Evolutionary conservation across 2,113 vertebrate genomes (phyloP), one percentile per base, ranked within the genome.

Genomic region (Peucedramus taeniatus): DNA sequence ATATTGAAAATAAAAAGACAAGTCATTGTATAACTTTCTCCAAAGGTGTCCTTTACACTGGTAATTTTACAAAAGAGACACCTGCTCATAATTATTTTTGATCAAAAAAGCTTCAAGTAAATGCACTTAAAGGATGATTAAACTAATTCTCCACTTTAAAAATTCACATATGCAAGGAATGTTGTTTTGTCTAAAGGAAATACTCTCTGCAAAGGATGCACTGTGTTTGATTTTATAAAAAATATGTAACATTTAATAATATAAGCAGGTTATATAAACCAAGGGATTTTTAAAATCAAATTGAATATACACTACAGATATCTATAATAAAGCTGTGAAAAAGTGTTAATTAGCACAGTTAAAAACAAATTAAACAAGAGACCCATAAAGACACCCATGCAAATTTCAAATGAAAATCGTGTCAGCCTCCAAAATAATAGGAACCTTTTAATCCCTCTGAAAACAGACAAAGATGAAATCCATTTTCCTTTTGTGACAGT

Each of bases 401-500:
- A 83, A 89, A 95, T 89, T 84, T 87, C 51, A 86, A 68, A 59
- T 11, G 26, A 94, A 94, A 89, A 94, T 90, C 27, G 10, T 7
- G 27, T 33, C 87, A 90, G 35, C 35, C 40, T 85, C 56, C 50
- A 60, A 86, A 95, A 68, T 68, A 81, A 82, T 42, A 56, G 35
- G 31, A 57, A 82, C 6, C 3, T 79, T 89, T 85, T 66, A 93
- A 87, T 92, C 66, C 66, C 33, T 77, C 54, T 71, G 56, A 85
- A 92, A 91, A 81, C 18, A 35, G 83, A 88, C 56, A 57, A 90
- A 93, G 80, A 83, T 26, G 49, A 94, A 94, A 94, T 89, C 83
- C 49, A 61, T 96, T 95, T 96, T 87, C 72, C 79, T 80, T 81
- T 79, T 81, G 70, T 88, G 91, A 83, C 89, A 93, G 87, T 92